Percentiles rank a stretch among this genome's conserved stretches.
These are phyloP conservation scores for Hypotaenidia philippensis DNA, from an alignment of 2,797 vertebrate genomes.

Conservation along the genomic window DNA sequence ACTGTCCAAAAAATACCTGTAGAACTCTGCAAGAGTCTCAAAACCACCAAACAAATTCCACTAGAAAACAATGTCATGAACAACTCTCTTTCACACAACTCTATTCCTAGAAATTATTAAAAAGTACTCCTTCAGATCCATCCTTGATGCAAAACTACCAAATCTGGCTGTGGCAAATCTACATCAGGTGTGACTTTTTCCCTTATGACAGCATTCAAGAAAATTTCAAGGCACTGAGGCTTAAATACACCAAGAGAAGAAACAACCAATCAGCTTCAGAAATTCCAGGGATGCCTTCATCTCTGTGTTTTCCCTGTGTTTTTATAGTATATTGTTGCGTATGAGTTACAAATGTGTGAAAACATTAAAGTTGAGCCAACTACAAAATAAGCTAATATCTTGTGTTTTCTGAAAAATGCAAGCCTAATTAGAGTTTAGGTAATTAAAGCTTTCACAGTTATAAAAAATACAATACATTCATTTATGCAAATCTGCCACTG, in stretches of 20 bases:
- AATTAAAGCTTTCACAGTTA: conserved; percentile 77
- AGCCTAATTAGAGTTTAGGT: conserved; percentile 79
- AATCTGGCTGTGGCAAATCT: neutral
- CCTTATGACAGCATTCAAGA: neutral
- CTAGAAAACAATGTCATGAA: neutral
- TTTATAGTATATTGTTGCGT: conserved; percentile 58
- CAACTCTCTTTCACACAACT: neutral
- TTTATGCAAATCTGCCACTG: conserved; percentile 76
- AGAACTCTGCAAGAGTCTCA: neutral
- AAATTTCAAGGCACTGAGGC: neutral
- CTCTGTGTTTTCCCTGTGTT: conserved; percentile 45
- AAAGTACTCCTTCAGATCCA: neutral
- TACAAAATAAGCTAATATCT: conserved; percentile 75
- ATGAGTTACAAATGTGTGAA: conserved; percentile 67
- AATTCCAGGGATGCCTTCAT: conserved; percentile 50
- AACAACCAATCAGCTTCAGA: conserved; percentile 33
- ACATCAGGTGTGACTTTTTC: neutral
- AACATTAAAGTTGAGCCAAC: conserved; percentile 71
- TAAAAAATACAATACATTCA: conserved; percentile 75
- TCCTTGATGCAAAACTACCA: neutral
- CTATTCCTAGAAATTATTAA: conserved; percentile 13
- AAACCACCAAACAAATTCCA: neutral
- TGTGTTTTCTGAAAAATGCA: conserved; percentile 75
- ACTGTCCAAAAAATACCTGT: neutral
- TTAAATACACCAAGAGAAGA: neutral